Percentiles rank a stretch among this genome's conserved stretches.
Evolutionary conservation across 2,797 vertebrate species (phyloP).

Genomic region (Schizopygopsis malacanthus): DNA sequence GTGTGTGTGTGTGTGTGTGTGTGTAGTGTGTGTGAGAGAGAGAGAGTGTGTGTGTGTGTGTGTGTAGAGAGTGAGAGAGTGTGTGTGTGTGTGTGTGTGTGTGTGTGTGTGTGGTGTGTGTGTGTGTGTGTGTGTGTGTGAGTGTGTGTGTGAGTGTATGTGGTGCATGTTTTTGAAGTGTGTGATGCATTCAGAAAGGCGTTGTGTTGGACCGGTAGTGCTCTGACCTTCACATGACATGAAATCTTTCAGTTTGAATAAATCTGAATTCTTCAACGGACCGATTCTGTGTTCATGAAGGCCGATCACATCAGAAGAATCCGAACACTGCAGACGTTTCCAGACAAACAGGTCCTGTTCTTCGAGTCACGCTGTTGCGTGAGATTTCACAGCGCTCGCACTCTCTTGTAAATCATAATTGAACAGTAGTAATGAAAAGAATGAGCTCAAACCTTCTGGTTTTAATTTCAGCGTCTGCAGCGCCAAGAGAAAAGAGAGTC

Average conservation of each 20-base stretch:
- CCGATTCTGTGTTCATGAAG: background rate
- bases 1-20: no score
- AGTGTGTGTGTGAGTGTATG: no score
- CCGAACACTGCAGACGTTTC: slow-evolving; percentile 65
- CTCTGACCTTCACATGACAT: background rate
- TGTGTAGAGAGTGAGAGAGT: no score
- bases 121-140: no score
- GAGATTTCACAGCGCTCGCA: slow-evolving; percentile 67
- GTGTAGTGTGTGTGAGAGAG: no score
- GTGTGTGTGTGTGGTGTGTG: no score
- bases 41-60: no score
- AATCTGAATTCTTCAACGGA: background rate
- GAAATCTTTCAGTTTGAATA: background rate
- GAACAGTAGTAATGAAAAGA: slow-evolving; percentile 51
- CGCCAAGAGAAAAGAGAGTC: slow-evolving; percentile 83
- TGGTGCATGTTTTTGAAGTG: background rate
- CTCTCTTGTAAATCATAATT: slow-evolving; percentile 70
- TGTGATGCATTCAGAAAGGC: background rate
- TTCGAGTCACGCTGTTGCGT: slow-evolving; percentile 74
- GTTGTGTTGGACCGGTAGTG: background rate
- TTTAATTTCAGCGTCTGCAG: slow-evolving; percentile 84
- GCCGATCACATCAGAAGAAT: background rate
- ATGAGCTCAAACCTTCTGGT: slow-evolving; percentile 82
- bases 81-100: no score
- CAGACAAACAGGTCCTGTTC: slow-evolving; percentile 88